Evolutionary conservation across 2,797 vertebrate species (phyloP).

Genomic region (Sylvia borin): DNA sequence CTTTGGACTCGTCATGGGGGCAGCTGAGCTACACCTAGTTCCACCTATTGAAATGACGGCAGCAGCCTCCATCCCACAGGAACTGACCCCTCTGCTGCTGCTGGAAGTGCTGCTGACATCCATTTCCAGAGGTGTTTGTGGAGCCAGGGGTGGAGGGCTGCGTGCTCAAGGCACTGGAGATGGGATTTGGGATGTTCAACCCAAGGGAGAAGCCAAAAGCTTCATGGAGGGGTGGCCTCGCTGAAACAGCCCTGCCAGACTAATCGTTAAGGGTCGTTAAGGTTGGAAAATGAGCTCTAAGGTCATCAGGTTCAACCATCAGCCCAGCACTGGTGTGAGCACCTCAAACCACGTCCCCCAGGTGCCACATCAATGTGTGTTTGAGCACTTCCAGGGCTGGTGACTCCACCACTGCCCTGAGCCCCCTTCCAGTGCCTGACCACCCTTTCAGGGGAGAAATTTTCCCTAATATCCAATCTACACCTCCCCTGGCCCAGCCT

Average conservation of each 20-base stretch:
- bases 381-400: neutral
- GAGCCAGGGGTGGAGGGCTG: neutral
- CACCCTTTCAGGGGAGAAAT: neutral
- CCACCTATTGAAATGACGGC: slow-evolving; percentile 66
- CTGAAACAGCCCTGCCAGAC: neutral
- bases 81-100: slow-evolving; percentile 44
- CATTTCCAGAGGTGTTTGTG: slow-evolving; percentile 6
- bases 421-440: neutral
- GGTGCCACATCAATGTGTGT: fast-evolving
- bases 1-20: neutral
- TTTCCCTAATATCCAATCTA: neutral
- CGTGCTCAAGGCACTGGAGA: neutral
- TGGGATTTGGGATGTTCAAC: neutral
- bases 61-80: slow-evolving; percentile 34
- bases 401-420: neutral
- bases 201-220: neutral
- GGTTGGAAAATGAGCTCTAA: neutral
- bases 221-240: neutral
- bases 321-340: neutral
- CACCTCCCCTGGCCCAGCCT: fast-evolving
- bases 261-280: neutral
- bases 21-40: slow-evolving; percentile 66
- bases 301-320: neutral
- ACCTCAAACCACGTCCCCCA: neutral
- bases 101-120: slow-evolving; percentile 48